A percentile compares a stretch with the other conserved stretches of the same genome.
Conservation (phyloP, 2,113 vertebrate genomes). For the Caranx melampygus region DNA sequence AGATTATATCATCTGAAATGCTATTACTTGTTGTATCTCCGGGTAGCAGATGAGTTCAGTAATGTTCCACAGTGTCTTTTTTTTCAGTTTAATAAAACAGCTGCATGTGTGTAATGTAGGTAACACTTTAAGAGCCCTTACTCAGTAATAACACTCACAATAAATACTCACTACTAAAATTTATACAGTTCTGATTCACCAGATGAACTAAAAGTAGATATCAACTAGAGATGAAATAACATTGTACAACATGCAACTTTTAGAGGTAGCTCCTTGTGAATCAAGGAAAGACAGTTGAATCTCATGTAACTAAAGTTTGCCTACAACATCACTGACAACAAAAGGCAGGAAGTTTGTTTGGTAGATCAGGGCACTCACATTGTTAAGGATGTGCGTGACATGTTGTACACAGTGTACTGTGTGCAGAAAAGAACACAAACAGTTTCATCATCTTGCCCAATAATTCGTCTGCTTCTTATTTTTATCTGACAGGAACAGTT, state of each 20-base stretch:
- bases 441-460: neutral
- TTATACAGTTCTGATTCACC: no score
- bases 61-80: neutral
- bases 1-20: conserved; percentile 15
- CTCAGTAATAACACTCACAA: neutral
- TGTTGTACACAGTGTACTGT: no score
- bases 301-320: neutral
- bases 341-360: neutral
- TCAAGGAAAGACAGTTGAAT: no score
- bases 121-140: neutral
- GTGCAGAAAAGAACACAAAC: neutral
- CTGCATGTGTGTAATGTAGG: neutral
- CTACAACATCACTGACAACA: neutral
- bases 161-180: neutral
- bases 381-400: neutral
- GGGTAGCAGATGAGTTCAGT: neutral
- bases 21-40: neutral
- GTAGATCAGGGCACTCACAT: neutral
- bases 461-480: neutral
- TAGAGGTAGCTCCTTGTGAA: no score
- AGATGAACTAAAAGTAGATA: no score
- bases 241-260: no score
- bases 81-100: neutral
- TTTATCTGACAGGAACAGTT: neutral
- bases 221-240: no score